A percentile compares a stretch with the other conserved stretches of the same genome.
phyloP scores from a whole-genome alignment of 2,797 vertebrate genomes.

The Eleutherodactylus coqui region DNA sequence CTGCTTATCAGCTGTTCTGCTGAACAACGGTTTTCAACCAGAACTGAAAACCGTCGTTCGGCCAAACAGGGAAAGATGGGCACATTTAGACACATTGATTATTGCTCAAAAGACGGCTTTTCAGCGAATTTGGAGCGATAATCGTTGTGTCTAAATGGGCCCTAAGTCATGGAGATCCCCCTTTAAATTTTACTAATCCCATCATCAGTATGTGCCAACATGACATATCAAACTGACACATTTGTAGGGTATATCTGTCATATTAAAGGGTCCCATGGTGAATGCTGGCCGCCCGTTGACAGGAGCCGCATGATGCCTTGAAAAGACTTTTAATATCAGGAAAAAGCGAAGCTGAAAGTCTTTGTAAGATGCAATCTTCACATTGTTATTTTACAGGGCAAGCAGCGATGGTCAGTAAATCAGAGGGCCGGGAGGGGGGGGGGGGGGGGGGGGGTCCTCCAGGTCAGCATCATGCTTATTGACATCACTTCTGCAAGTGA shows the following conservation, averaged over 20 bases:
- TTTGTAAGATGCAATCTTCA: not conserved
- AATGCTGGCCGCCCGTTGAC: not conserved
- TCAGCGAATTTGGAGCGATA: too few species aligned
- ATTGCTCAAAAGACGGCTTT: too few species aligned
- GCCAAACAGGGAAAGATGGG: too few species aligned
- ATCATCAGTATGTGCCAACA: not conserved
- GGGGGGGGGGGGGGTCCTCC: not conserved
- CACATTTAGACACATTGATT: too few species aligned
- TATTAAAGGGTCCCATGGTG: not conserved
- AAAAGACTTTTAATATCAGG: not conserved
- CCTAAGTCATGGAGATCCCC: too few species aligned
- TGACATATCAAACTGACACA: not conserved
- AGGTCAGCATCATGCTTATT: not conserved
- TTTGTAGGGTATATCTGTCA: not conserved
- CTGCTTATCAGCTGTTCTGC: too few species aligned
- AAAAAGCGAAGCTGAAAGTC: not conserved
- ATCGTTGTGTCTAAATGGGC: too few species aligned
- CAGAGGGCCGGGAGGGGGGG: not conserved
- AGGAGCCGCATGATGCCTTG: not conserved
- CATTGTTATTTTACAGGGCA: not conserved
- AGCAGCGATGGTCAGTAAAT: not conserved
- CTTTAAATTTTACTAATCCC: not conserved
- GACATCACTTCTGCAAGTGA: not conserved
- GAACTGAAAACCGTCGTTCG: too few species aligned
- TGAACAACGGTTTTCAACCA: too few species aligned